Evolutionary conservation across 1,140 invertebrate genomes (phyloP).

Genomic region (Bombus cullumanus): DNA sequence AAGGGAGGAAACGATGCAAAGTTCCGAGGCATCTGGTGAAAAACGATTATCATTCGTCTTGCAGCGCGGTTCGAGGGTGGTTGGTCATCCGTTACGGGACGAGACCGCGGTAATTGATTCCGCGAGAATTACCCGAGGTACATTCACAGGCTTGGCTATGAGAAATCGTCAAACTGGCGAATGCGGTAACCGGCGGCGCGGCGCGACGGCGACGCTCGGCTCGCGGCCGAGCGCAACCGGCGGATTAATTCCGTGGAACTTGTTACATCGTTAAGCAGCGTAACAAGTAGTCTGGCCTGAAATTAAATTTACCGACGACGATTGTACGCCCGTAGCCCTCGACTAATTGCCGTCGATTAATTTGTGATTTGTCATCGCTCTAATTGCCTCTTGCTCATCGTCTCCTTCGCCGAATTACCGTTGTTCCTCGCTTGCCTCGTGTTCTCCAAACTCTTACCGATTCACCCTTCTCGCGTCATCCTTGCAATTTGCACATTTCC

Average conservation of each 20-base stretch:
- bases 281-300: constrained; percentile 63
- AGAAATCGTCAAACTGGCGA: constrained; percentile 40
- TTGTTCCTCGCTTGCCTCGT: background rate
- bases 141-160: constrained; percentile 25
- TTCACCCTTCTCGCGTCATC: background rate
- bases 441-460: background rate
- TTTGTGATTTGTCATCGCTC: constrained; percentile 54
- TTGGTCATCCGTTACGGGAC: constrained; percentile 26
- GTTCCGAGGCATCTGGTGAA: constrained; percentile 16
- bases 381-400: constrained; percentile 49
- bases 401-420: constrained; percentile 24
- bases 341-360: constrained; percentile 48
- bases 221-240: constrained; percentile 1
- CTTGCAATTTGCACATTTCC: constrained; percentile 27
- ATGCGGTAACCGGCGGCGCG: constrained; percentile 9
- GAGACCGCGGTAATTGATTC: constrained; percentile 51
- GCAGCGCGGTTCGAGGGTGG: constrained; percentile 17
- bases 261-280: constrained; percentile 66
- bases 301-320: constrained; percentile 63
- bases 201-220: no score
- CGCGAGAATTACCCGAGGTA: constrained; percentile 59
- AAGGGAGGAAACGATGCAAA: constrained; percentile 10
- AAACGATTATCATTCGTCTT: constrained; percentile 51
- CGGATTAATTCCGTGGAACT: constrained; percentile 67
- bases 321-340: constrained; percentile 27